phyloP scores from a whole-genome alignment of 1,140 invertebrate species.

The Drosophila simulans region DNA sequence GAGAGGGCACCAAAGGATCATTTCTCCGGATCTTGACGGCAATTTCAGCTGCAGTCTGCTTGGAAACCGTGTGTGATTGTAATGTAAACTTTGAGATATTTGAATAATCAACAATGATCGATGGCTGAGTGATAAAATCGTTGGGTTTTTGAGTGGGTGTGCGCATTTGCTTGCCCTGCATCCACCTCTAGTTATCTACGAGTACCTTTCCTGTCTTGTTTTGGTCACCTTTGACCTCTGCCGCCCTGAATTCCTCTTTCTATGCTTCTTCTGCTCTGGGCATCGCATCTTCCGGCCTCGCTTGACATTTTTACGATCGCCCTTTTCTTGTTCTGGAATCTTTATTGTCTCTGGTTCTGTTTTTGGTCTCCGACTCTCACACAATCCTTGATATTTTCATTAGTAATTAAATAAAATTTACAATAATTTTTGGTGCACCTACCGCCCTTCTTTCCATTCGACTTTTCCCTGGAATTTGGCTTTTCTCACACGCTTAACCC shows the following conservation, averaged over 20 bases:
- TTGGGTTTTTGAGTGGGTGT: slow-evolving; percentile 39
- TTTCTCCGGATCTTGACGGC: neutral
- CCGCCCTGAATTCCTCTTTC: slow-evolving; percentile 28
- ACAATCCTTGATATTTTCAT: slow-evolving; percentile 72
- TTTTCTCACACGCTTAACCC: slow-evolving; percentile 66
- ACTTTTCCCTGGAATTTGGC: slow-evolving; percentile 35
- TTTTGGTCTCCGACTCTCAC: slow-evolving; percentile 1
- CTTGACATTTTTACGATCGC: slow-evolving; percentile 64
- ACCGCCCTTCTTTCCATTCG: neutral
- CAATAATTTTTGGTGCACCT: slow-evolving; percentile 70
- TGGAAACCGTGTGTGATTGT: neutral
- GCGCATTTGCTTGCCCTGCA: slow-evolving; percentile 9
- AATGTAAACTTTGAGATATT: neutral
- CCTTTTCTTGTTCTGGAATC: slow-evolving; percentile 50
- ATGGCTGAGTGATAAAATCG: slow-evolving; percentile 21
- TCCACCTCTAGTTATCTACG: slow-evolving; percentile 2
- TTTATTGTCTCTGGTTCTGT: slow-evolving; percentile 57
- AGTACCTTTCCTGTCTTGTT: slow-evolving; percentile 13
- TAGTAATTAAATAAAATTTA: slow-evolving; percentile 82
- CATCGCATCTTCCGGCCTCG: slow-evolving; percentile 45
- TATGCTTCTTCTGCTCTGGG: slow-evolving; percentile 17
- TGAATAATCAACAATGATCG: slow-evolving; percentile 54
- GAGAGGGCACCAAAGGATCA: slow-evolving; percentile 45
- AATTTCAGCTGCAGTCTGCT: neutral
- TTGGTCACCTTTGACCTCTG: slow-evolving; percentile 46